Conservation (phyloP, 2,113 vertebrate species). For the Chaetorhynchus papuensis region DNA sequence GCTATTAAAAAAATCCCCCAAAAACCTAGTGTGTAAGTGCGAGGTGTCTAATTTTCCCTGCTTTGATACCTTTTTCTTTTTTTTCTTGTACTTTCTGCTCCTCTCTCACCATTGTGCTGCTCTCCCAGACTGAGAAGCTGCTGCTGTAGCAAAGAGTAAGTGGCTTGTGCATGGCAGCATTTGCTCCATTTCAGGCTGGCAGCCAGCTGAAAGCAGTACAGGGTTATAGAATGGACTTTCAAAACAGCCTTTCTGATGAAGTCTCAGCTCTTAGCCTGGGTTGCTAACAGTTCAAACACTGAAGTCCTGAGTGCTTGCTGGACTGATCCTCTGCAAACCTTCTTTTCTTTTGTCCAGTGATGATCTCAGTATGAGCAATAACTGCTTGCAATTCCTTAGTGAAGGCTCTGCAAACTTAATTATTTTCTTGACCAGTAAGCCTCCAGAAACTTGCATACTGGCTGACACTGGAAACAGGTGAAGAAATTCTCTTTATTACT, state of each 20-base stretch:
- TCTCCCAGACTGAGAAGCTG: neutral
- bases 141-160: neutral
- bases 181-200: neutral
- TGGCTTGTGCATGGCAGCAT: neutral
- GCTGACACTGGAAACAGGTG: neutral
- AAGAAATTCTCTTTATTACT: neutral
- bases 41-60: neutral
- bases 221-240: neutral
- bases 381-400: neutral
- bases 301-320: neutral
- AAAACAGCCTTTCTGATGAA: neutral
- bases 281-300: neutral
- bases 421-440: neutral
- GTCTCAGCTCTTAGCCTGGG: neutral
- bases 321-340: neutral
- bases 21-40: rapidly evolving
- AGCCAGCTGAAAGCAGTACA: neutral
- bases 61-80: neutral
- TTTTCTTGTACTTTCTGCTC: neutral
- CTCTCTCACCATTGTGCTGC: neutral
- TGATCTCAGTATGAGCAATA: neutral
- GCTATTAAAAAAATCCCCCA: rapidly evolving
- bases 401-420: neutral
- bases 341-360: neutral
- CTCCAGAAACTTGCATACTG: neutral